These are phyloP conservation scores for Drosophila nr. fundita DNA, from an alignment of 2,888 invertebrate species.

Conservation along the genomic window DNA sequence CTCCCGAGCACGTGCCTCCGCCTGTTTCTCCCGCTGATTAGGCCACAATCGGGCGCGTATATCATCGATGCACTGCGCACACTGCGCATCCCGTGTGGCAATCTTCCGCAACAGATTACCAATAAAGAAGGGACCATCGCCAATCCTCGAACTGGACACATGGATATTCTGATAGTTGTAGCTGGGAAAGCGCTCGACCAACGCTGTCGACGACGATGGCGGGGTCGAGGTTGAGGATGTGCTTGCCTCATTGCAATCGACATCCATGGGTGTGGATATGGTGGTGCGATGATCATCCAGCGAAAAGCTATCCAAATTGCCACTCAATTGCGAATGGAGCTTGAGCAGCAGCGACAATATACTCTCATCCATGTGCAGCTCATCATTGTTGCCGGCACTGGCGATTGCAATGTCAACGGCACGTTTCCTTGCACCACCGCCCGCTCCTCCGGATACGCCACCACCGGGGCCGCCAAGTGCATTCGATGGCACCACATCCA, in stretches of 20 bases:
- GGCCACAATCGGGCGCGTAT: slow-evolving; percentile 92
- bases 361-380: slow-evolving; percentile 92
- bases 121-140: slow-evolving; percentile 95
- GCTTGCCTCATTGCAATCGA: slow-evolving; percentile 83
- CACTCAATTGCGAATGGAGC: slow-evolving; percentile 95
- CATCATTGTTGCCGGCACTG: slow-evolving; percentile 84
- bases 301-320: slow-evolving; percentile 92
- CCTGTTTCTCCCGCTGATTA: slow-evolving; percentile 91
- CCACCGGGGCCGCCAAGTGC: slow-evolving; percentile 58
- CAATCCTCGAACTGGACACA: slow-evolving; percentile 86
- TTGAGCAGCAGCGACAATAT: slow-evolving; percentile 95
- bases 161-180: slow-evolving; percentile 75
- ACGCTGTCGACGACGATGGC: slow-evolving; percentile 50
- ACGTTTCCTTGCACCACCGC: slow-evolving; percentile 79
- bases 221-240: slow-evolving; percentile 58
- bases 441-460: slow-evolving; percentile 49
- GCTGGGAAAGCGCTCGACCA: slow-evolving; percentile 59
- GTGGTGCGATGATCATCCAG: slow-evolving; percentile 83
- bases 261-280: slow-evolving; percentile 71
- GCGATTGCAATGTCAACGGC: slow-evolving; percentile 84
- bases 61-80: slow-evolving; percentile 89
- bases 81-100: slow-evolving; percentile 89
- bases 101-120: slow-evolving; percentile 92
- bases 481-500: slow-evolving; percentile 86
- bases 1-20: slow-evolving; percentile 89